Evolutionary conservation across 2,797 vertebrate genomes (phyloP).

Genomic region (Oophaga sylvatica): DNA sequence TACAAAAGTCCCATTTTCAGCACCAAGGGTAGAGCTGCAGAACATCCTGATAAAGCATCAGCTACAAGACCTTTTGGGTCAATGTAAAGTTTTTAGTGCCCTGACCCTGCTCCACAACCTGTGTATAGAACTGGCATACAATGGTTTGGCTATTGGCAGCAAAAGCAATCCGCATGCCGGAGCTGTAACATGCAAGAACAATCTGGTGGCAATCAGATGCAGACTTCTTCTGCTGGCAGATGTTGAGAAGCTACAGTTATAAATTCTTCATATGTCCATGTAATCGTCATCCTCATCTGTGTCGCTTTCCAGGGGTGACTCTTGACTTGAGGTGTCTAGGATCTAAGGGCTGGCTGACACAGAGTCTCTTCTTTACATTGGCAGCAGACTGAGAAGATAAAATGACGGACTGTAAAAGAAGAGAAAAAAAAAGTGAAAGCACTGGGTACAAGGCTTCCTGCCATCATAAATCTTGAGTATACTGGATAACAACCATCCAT

Average conservation of each 20-base stretch:
- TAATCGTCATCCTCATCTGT: constrained; percentile 89
- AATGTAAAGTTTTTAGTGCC: not conserved
- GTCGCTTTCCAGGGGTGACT: constrained; percentile 97
- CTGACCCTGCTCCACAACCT: constrained; percentile 5
- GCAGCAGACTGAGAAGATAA: constrained; percentile 97
- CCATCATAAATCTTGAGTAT: not conserved
- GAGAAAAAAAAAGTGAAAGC: not conserved
- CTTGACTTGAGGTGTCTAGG: constrained; percentile 96
- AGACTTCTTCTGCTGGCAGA: constrained; percentile 21
- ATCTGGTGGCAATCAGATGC: constrained; percentile 22
- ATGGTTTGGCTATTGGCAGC: constrained; percentile 48
- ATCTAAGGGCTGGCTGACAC: constrained; percentile 93
- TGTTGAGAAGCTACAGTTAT: constrained; percentile 7
- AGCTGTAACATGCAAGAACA: constrained; percentile 57
- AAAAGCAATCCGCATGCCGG: constrained; percentile 49
- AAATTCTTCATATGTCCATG: constrained; percentile 85
- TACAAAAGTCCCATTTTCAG: constrained; percentile 30
- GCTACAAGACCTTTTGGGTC: constrained; percentile 1
- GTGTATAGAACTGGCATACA: constrained; percentile 4
- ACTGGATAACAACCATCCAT: not conserved
- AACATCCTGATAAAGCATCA: not conserved
- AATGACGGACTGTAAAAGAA: constrained; percentile 87
- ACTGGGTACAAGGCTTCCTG: too few relatives aligned
- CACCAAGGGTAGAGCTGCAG: constrained; percentile 30
- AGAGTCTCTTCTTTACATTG: constrained; percentile 95